Base-by-base conservation (phyloP, 1,140 invertebrate species). In the Habropoda laboriosa region DNA sequence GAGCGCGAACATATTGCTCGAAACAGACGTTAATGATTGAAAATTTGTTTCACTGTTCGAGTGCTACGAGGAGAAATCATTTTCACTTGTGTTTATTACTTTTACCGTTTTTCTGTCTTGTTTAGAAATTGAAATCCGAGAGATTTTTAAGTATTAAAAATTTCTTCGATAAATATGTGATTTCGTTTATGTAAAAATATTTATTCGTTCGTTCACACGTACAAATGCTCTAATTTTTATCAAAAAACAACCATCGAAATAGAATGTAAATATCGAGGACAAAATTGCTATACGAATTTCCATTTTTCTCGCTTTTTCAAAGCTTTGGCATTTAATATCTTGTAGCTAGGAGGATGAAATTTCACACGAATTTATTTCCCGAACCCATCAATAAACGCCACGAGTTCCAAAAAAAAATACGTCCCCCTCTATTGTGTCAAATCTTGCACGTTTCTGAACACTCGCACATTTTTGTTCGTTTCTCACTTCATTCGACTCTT, bases 351-450 rank as follows among this genome's bases (percentile, higher is more conserved):
- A 35, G 21, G 32, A 1, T n/a, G 57, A 60, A 60, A 35, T 60
- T 60, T 60, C 21, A 35, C 35, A 60, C 13, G 32, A 60, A 60
- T 60, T 60, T 60, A 35, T 32, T 60, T 35, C 8, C 57, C 57
- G 32, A 60, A 60, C 3, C 57, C 57, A 60, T 60, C 57, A n/a
- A 60, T 60, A 60, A 35, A 60, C 57, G 57, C 57, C 57, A 10
- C 8, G 32, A 60, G 32, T 35, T 35, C 35, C n/a, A 13, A 21
- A 60, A 57, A 60, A 58, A 60, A 60, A 35, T n/a, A n/a, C 57
- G 10, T 60, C 18, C n/a, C n/a, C n/a, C n/a, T 35, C 57, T 21
- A 60, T 60, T 60, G 57, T 60, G 57, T 35, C 57, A 35, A 60
- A 60, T 60, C 57, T 60, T 60, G 32, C 57, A 16, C 30, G 57